Base-by-base conservation (phyloP, 2,888 invertebrate genomes). In the Oxyscelio sp. region DNA sequence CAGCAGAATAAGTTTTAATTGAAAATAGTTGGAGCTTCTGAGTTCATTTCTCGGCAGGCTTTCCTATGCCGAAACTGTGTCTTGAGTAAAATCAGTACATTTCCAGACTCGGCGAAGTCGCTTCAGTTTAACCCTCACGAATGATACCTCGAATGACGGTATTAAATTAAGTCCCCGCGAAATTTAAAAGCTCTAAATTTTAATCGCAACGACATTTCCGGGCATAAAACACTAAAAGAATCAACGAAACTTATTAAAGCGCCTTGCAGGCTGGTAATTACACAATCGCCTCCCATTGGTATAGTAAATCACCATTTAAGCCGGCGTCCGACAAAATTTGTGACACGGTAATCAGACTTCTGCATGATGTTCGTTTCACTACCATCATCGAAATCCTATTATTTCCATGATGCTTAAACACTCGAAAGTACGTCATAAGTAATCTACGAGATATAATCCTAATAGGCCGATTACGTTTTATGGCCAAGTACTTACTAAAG, bases 1-100 rank as follows among this genome's bases (percentile, higher is more conserved):
- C 91, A 89, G 90, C 85, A 89, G 91, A 90, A 91, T 91, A 93
- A 93, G 92, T 94, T 94, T 93, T 94, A 94, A 94, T 94, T 93
- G 93, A 92, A 92, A 92, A 92, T 92, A 92, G 92, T 90, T 91
- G 91, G 91, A 90, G 91, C 90, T 91, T 90, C 90, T 90, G 90
- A 90, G 90, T 91, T 92, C 93, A 93, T 93, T 93, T 93, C 92
- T 92, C 92, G 90, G 88, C 88, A 90, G 92, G 89, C 91, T 86
- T 90, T 82, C 87, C 89, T 87, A 89, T 90, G 87, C 88, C 86
- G 86, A 88, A 90, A 92, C 90, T 92, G 87, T 90, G 89, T 92
- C 92, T 91, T 91, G 90, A 89, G 89, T 89, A 89, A 92, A 91
- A 91, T 92, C 92, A 90, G 88, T 91, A 91, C 90, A 87, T 92